Conservation (phyloP, 2,797 vertebrate genomes). For the Hyperoplus lanceolatus region DNA sequence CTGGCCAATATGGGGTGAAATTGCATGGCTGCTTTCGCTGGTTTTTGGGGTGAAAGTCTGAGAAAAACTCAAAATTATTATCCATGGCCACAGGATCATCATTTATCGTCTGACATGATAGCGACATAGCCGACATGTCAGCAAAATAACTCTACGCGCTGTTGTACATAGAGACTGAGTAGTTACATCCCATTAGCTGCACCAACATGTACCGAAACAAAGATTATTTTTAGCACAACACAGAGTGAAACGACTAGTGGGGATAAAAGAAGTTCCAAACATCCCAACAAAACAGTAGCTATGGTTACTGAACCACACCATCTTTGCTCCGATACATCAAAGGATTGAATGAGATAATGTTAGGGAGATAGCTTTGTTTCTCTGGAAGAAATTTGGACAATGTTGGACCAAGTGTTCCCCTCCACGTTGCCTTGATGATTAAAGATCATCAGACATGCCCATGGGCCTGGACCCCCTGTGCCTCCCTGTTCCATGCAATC, state of each 20-base stretch:
- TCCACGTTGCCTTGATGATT: constrained; percentile 41
- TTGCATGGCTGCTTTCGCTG: constrained; percentile 64
- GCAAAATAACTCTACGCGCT: constrained; percentile 45
- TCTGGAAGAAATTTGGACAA: constrained; percentile 58
- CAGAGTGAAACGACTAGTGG: constrained; percentile 21
- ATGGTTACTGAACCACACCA: constrained; percentile 76
- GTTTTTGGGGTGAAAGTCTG: constrained; percentile 64
- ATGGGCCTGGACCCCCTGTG: constrained; percentile 29
- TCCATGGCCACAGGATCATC: constrained; percentile 68
- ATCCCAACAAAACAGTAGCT: constrained; percentile 70
- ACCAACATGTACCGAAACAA: constrained; percentile 57
- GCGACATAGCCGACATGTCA: constrained; percentile 63
- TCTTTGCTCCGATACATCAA: constrained; percentile 54
- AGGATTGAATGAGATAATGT: constrained; percentile 51
- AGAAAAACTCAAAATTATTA: constrained; percentile 72
- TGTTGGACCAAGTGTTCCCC: constrained; percentile 42
- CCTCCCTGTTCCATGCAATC: constrained; percentile 56
- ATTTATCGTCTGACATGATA: constrained; percentile 77
- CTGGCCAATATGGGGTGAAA: constrained; percentile 64
- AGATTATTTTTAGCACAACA: constrained; percentile 37
- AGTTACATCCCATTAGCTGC: constrained; percentile 42
- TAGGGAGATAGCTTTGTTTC: constrained; percentile 33
- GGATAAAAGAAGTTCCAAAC: constrained; percentile 26
- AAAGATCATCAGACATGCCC: constrained; percentile 47
- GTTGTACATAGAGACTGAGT: constrained; percentile 54